Base-by-base conservation (phyloP, 2,888 invertebrate species). In the Calameuta pallipes region DNA sequence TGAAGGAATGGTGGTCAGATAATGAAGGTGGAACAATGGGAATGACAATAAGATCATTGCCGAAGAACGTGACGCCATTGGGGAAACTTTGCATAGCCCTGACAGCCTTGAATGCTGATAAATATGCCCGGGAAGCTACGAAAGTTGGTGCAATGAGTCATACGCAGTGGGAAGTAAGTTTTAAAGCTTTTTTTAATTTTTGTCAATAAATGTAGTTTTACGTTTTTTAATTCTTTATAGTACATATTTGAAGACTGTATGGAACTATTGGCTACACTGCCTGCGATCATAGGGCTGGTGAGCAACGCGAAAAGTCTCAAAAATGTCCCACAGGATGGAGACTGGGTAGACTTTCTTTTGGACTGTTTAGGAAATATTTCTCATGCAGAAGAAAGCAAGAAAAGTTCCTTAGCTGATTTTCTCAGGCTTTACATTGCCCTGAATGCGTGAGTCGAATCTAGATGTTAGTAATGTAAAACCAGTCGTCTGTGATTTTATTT, bases 161-260 rank as follows among this genome's bases (percentile, higher is more conserved):
- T 76, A 85, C 83, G 11, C 84, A 85, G 75, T 90, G 90, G 90
- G 90, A 90, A 85, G 90, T 90, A 75, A 82, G 82, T 75, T n/a
- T 68, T 3, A 34, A 36, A 74, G 2, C 9, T 37, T 23, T 33
- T 30, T 71, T 33, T 11, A 6, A 71, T 71, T 13, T 71, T 33
- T 11, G n/a, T 81, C 70, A 33, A 69, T 12, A 82, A 35, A 33
- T 35, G 11, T 30, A 11, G 3, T n/a, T 74, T 33, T 9, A n/a
- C 37, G 74, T 9, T 30, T 34, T 23, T 35, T 9, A 23, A 69
- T 80, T 83, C 78, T 34, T 78, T 69, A 6, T 71, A 90, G 90
- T 84, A 89, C 79, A 83, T 82, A 4, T 90, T 87, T 79, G 90
- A 90, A 80, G 89, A 90, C 74, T 85, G 89, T 74, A 90, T 90